Conservation (phyloP, 2,113 vertebrate species). For the Gavialis gangeticus region DNA sequence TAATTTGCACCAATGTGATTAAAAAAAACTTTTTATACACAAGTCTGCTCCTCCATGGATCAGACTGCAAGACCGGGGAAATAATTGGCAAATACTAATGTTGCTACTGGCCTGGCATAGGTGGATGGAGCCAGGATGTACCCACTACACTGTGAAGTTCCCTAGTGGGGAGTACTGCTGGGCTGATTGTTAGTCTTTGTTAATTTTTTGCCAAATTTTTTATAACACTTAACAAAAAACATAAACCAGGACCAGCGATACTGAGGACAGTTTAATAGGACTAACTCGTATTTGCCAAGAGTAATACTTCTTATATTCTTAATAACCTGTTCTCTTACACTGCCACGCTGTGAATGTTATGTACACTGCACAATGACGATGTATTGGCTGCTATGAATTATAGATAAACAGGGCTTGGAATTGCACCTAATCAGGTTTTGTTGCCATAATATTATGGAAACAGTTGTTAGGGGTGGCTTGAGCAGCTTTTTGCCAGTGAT, state of each 20-base stretch:
- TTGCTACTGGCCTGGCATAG: background rate
- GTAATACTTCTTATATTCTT: background rate
- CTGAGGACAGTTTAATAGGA: background rate
- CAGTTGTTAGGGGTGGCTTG: background rate
- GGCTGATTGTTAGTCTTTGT: conserved; percentile 16
- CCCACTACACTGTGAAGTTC: conserved; percentile 1
- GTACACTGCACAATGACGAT: conserved; percentile 21
- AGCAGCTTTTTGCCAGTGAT: conserved; percentile 30
- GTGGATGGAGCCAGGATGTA: background rate
- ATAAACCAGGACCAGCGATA: background rate
- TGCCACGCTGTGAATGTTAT: background rate
- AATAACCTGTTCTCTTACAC: background rate
- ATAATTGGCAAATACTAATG: background rate
- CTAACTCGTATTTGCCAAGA: background rate
- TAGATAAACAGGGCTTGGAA: conserved; percentile 27
- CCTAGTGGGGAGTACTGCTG: conserved; percentile 30
- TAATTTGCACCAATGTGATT: too few species aligned
- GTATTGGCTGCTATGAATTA: conserved; percentile 13
- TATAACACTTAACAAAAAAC: conserved; percentile 4
- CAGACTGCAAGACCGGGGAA: background rate
- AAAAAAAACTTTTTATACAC: background rate
- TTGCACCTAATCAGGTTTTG: conserved; percentile 6
- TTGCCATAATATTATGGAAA: conserved; percentile 52
- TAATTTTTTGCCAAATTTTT: conserved; percentile 18
- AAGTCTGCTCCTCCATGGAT: background rate